These are phyloP conservation scores for Euspilapteryx auroguttella DNA, from an alignment of 2,888 invertebrate genomes.

Conservation along the genomic window DNA sequence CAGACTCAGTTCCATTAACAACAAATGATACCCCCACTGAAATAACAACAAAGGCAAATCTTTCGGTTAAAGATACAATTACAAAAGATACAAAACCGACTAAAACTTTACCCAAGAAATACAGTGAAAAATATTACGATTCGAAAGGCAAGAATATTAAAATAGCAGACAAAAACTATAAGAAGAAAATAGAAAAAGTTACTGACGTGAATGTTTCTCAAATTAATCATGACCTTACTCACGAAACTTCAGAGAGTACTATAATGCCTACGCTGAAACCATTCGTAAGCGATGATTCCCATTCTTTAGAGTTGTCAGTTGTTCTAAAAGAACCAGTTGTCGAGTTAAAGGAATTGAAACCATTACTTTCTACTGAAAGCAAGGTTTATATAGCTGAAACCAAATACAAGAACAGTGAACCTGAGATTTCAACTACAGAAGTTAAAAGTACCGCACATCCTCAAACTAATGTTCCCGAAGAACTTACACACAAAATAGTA, in stretches of 20 bases:
- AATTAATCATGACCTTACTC: too few relatives aligned
- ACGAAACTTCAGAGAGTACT: too few relatives aligned
- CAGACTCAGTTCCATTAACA: constrained; percentile 6
- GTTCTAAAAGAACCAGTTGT: constrained; percentile 27
- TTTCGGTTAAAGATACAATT: constrained; percentile 13
- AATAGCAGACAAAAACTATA: constrained; percentile 12
- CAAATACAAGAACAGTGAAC: too few relatives aligned
- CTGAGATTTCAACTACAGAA: too few relatives aligned
- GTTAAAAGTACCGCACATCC: too few relatives aligned
- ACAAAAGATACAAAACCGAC: constrained; percentile 18
- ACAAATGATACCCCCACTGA: constrained; percentile 7
- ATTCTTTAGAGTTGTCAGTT: constrained; percentile 33
- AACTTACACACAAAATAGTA: constrained; percentile 18
- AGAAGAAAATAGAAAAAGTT: constrained; percentile 13
- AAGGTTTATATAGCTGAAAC: too few relatives aligned
- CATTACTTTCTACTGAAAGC: too few relatives aligned
- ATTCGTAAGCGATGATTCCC: constrained; percentile 17
- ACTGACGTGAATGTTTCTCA: constrained; percentile 7
- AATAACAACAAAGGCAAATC: constrained; percentile 10
- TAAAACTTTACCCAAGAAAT: constrained; percentile 36
- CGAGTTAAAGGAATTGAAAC: constrained; percentile 6
- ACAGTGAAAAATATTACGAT: constrained; percentile 26
- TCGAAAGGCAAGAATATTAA: constrained; percentile 20
- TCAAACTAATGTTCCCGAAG: not conserved
- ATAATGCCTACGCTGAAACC: too few relatives aligned